A percentile compares a stretch with the other conserved stretches of the same genome.
phyloP scores from a whole-genome alignment of 2,797 vertebrate species.

The Cygnus olor region DNA sequence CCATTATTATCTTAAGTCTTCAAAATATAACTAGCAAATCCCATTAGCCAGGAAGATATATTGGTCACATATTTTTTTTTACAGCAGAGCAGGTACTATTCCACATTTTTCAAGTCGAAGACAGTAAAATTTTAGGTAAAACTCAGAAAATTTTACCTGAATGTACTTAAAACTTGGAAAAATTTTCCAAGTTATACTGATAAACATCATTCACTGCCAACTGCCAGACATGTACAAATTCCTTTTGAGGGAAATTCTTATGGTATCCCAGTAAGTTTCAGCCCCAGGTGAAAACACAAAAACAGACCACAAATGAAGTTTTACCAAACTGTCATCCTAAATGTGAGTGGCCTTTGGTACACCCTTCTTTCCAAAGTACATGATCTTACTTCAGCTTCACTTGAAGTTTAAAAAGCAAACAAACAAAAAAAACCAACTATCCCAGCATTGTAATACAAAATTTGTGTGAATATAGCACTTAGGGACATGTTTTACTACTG shows the following conservation, averaged over 20 bases:
- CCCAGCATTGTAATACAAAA: background rate
- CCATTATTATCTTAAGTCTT: background rate
- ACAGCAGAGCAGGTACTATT: background rate
- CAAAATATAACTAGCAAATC: background rate
- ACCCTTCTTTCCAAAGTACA: fast-evolving
- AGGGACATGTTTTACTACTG: background rate
- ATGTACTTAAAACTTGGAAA: background rate
- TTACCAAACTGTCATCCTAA: background rate
- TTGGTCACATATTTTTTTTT: background rate
- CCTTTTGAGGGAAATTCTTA: background rate
- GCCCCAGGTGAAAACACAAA: background rate
- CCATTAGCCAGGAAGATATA: background rate
- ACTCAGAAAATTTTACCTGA: background rate
- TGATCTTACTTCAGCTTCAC: background rate
- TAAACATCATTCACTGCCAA: background rate
- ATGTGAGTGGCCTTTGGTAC: background rate
- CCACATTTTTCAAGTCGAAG: background rate
- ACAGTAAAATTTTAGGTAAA: background rate
- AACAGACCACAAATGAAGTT: background rate
- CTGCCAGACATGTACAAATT: background rate
- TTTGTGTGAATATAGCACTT: background rate
- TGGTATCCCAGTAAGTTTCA: background rate
- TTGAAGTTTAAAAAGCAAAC: background rate
- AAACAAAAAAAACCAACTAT: background rate
- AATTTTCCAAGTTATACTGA: background rate